Conservation (phyloP, 2,113 vertebrate species). For the Sebastes fasciatus region DNA sequence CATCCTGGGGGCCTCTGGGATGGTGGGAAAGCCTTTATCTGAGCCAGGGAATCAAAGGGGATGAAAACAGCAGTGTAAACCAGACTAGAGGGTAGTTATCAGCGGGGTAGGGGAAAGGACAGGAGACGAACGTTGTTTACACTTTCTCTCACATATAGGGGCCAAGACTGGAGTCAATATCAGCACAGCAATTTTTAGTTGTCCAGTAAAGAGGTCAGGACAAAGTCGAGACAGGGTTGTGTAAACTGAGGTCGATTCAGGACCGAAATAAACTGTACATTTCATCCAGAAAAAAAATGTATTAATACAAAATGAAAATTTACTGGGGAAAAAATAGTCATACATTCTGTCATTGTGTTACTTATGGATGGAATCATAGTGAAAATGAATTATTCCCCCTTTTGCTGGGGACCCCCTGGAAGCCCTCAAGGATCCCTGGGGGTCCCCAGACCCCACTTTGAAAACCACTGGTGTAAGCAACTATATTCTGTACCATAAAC, state of each 20-base stretch:
- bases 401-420: too few species aligned
- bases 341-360: too few species aligned
- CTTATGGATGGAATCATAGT: too few species aligned
- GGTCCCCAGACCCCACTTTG: too few species aligned
- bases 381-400: too few species aligned
- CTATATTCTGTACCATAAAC: neutral
- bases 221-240: conserved; percentile 5
- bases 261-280: neutral
- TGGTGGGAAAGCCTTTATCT: conserved; percentile 67
- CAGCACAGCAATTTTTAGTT: conserved; percentile 1
- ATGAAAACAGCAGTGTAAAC: conserved; percentile 53
- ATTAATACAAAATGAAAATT: neutral
- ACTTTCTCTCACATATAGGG: conserved; percentile 9
- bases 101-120: conserved; percentile 18
- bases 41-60: conserved; percentile 66
- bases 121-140: conserved; percentile 54
- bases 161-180: conserved; percentile 7
- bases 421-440: too few species aligned
- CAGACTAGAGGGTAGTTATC: conserved; percentile 52
- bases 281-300: neutral
- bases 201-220: conserved; percentile 27
- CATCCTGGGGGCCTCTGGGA: conserved; percentile 52
- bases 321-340: neutral
- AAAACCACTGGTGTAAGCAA: neutral
- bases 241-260: neutral